A percentile compares a stretch with the other conserved stretches of the same genome.
phyloP scores from a whole-genome alignment of 1,140 invertebrate species.

The Ganaspis sp. region DNA sequence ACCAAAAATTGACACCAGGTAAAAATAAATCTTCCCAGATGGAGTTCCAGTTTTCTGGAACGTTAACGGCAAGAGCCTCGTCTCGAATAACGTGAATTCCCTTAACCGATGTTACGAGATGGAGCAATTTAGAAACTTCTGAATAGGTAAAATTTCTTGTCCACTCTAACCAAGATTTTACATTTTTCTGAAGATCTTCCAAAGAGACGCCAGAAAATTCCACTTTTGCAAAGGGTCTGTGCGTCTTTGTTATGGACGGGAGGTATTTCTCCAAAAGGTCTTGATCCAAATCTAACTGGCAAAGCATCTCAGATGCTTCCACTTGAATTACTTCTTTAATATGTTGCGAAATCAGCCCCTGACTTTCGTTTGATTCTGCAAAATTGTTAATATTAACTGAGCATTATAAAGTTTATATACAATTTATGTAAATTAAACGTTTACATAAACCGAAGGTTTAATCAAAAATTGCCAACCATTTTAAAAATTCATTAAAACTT shows the following conservation, averaged over 20 bases:
- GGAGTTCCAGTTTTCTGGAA: constrained; percentile 79
- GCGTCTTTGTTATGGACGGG: constrained; percentile 73
- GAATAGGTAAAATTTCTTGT: constrained; percentile 76
- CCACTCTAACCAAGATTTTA: constrained; percentile 79
- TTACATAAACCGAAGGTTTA: too few relatives aligned
- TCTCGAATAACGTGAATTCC: constrained; percentile 81
- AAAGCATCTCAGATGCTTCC: constrained; percentile 76
- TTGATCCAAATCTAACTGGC: constrained; percentile 74
- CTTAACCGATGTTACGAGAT: constrained; percentile 80
- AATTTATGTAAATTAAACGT: too few relatives aligned
- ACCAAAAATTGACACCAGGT: constrained; percentile 84
- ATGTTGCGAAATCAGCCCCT: constrained; percentile 77
- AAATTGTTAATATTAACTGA: constrained; percentile 47
- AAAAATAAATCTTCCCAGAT: constrained; percentile 79
- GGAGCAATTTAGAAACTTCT: constrained; percentile 78
- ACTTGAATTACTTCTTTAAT: constrained; percentile 76
- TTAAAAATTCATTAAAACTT: too few relatives aligned
- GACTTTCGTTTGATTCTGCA: constrained; percentile 66
- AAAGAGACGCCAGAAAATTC: constrained; percentile 64
- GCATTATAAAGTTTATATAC: too few relatives aligned
- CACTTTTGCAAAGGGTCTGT: constrained; percentile 69
- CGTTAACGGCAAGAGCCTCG: constrained; percentile 77
- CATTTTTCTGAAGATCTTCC: constrained; percentile 62
- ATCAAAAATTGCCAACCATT: too few relatives aligned
- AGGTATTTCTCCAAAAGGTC: constrained; percentile 74